Percentiles rank a stretch among this genome's conserved stretches.
Evolutionary conservation across 2,888 invertebrate genomes (phyloP).

Genomic region (Seira musarum): DNA sequence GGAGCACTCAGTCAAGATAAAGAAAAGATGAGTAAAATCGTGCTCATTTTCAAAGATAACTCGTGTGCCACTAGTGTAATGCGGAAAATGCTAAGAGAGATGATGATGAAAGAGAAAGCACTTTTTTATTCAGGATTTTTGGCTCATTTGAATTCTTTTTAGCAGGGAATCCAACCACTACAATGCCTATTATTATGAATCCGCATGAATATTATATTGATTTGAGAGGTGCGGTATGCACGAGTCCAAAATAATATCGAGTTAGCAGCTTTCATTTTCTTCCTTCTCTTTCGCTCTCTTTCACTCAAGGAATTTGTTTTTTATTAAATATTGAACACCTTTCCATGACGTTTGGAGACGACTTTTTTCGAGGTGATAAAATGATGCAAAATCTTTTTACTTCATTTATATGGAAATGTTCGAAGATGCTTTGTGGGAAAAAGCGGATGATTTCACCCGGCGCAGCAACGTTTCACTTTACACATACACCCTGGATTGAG

Average conservation of each 20-base stretch:
- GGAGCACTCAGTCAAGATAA: slow-evolving; percentile 14
- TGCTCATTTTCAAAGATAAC: slow-evolving; percentile 16
- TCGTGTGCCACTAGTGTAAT: neutral
- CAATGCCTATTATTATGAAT: neutral
- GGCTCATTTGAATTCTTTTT: slow-evolving; percentile 18
- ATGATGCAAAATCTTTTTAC: slow-evolving; percentile 16
- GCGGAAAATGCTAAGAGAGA: neutral
- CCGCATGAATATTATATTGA: slow-evolving; percentile 5
- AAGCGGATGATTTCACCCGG: slow-evolving; percentile 12
- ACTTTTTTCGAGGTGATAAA: neutral
- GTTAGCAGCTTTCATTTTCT: no score
- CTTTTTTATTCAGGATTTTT: slow-evolving; percentile 17
- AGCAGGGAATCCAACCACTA: neutral
- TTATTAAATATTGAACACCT: slow-evolving; percentile 21
- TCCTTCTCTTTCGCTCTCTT: neutral
- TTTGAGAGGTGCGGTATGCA: neutral
- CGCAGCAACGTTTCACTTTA: neutral
- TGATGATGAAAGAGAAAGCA: slow-evolving; percentile 16
- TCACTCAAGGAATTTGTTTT: slow-evolving; percentile 16
- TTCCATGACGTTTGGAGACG: neutral
- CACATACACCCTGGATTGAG: neutral
- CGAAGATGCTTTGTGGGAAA: neutral
- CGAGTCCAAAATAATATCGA: neutral
- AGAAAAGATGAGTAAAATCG: slow-evolving; percentile 6
- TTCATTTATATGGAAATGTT: slow-evolving; percentile 12